Evolutionary conservation across 1,140 invertebrate genomes (phyloP).

Genomic region (Sarcophaga peregrina): DNA sequence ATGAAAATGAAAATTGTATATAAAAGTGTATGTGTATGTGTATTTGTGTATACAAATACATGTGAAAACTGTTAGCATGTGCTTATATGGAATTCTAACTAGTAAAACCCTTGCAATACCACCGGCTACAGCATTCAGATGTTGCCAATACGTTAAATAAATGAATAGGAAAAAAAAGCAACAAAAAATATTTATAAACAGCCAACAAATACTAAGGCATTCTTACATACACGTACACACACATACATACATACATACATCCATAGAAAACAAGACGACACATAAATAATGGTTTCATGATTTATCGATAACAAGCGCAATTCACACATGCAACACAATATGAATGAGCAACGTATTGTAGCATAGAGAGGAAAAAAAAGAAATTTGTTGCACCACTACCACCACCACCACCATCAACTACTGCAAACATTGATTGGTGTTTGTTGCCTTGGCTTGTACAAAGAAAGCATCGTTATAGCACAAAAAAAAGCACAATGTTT

Average conservation of each 20-base stretch:
- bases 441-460: not conserved
- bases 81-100: conserved; percentile 1
- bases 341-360: conserved; percentile 10
- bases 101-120: not conserved
- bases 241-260: no score
- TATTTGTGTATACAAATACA: not conserved
- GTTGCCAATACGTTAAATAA: conserved; percentile 1
- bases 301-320: conserved; percentile 66
- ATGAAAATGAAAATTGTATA: no score
- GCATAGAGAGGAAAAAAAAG: not conserved
- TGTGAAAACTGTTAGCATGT: not conserved
- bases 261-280: conserved; percentile 50
- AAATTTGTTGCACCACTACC: not conserved
- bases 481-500: not conserved
- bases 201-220: not conserved
- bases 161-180: conserved; percentile 17
- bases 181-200: conserved; percentile 37
- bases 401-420: no score
- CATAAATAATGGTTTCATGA: conserved; percentile 66
- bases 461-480: not conserved
- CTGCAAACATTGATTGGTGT: not conserved
- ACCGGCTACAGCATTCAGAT: not conserved
- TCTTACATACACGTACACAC: not conserved
- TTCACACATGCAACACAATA: conserved; percentile 61
- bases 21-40: no score